Percentiles rank a stretch among this genome's conserved stretches.
Conservation (phyloP, 2,797 vertebrate species). For the Tinamus major region DNA sequence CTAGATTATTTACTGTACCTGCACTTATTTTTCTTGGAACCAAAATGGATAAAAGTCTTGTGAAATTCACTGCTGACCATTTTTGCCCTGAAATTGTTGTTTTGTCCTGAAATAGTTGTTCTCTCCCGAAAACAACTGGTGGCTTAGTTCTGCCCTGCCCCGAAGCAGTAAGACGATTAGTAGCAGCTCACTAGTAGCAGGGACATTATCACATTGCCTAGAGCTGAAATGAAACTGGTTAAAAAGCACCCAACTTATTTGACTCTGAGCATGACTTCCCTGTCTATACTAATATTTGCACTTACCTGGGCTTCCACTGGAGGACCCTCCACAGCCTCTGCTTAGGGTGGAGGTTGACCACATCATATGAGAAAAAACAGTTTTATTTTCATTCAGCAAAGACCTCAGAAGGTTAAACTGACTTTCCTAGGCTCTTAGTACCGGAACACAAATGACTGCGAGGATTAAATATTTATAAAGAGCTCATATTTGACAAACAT, state of each 20-base stretch:
- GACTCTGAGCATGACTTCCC: not conserved
- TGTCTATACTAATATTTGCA: not conserved
- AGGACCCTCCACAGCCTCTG: not conserved
- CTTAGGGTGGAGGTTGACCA: not conserved
- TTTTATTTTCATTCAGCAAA: not conserved
- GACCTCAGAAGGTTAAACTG: not conserved
- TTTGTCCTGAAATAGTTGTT: not conserved
- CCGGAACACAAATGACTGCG: not conserved
- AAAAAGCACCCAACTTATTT: not conserved
- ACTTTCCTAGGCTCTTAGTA: not conserved
- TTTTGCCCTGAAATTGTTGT: not conserved
- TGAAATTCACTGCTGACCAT: not conserved
- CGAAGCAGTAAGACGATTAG: not conserved
- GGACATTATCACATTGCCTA: not conserved
- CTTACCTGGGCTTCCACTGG: not conserved
- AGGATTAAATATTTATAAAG: not conserved
- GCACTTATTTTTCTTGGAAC: not conserved
- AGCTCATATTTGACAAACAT: not conserved
- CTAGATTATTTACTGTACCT: not conserved
- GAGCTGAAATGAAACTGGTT: not conserved
- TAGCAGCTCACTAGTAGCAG: not conserved
- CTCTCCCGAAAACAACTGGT: not conserved
- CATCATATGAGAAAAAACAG: not conserved
- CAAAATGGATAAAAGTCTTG: not conserved
- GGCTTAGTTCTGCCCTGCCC: not conserved